Conservation (phyloP, 2,113 vertebrate genomes). For the Phalacrocorax brasilianus region DNA sequence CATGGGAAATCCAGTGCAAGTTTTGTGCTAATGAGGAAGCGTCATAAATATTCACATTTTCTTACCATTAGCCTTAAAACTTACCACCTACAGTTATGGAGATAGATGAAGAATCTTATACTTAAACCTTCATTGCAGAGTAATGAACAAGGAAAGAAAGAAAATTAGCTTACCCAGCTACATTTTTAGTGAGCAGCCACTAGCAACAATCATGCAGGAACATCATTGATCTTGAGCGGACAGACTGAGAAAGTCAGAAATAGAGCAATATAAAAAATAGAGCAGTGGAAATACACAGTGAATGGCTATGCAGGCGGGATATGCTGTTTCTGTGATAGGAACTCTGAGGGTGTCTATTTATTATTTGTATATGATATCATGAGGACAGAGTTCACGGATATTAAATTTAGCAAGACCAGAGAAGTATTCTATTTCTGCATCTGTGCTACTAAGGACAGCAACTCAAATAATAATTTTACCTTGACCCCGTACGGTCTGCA, state of each 20-base stretch:
- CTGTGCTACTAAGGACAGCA: slow-evolving; percentile 21
- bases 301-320: background rate
- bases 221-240: slow-evolving; percentile 5
- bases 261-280: background rate
- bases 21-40: slow-evolving; percentile 33
- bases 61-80: slow-evolving; percentile 39
- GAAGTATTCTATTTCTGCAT: slow-evolving; percentile 38
- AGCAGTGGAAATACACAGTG: background rate
- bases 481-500: slow-evolving; percentile 46
- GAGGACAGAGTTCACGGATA: slow-evolving; percentile 15
- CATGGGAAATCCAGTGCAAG: slow-evolving; percentile 14
- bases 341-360: background rate
- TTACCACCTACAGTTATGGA: slow-evolving; percentile 32
- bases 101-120: background rate
- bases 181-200: slow-evolving; percentile 11
- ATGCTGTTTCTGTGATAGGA: background rate
- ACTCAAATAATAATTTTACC: slow-evolving; percentile 51
- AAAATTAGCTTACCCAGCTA: slow-evolving; percentile 35
- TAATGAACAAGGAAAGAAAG: slow-evolving; percentile 38
- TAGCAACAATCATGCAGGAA: background rate
- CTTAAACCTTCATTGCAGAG: background rate
- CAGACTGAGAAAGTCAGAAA: background rate
- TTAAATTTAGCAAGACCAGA: slow-evolving; percentile 49
- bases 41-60: slow-evolving; percentile 66
- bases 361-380: slow-evolving; percentile 24